Evolutionary conservation across 2,888 invertebrate genomes (phyloP).

Genomic region (Sphaeridia pumilis): DNA sequence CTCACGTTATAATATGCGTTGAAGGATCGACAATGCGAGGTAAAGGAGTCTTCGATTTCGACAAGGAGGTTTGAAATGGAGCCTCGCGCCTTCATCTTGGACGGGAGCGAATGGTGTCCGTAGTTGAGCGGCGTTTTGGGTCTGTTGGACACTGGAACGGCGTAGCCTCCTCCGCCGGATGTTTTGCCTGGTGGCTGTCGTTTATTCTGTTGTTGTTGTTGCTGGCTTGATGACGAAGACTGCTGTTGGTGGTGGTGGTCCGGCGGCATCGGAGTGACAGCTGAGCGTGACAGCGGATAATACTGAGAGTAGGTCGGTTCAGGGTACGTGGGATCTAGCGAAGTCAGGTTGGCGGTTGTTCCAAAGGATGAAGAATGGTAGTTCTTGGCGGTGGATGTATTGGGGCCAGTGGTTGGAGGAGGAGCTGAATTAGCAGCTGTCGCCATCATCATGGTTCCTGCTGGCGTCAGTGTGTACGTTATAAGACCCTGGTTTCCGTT

Average conservation of each 20-base stretch:
- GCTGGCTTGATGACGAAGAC: background rate
- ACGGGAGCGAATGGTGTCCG: conserved; percentile 12
- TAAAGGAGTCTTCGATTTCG: conserved; percentile 48
- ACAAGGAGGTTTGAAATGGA: conserved; percentile 2
- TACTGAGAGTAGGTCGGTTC: conserved; percentile 36
- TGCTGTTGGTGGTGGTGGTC: background rate
- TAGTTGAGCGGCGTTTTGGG: conserved; percentile 30
- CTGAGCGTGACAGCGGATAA: conserved; percentile 35
- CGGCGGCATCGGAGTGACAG: conserved; percentile 29
- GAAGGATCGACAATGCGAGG: conserved; percentile 51
- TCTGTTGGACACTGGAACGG: conserved; percentile 26
- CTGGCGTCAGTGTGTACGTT: conserved; percentile 10
- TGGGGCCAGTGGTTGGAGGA: conserved; percentile 1
- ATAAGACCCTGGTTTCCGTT: conserved; percentile 16
- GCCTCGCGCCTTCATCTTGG: conserved; percentile 28
- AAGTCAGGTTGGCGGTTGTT: conserved; percentile 31
- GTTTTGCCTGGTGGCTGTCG: conserved; percentile 7
- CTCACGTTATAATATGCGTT: conserved; percentile 42
- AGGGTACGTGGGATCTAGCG: conserved; percentile 28
- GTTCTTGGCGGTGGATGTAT: conserved; percentile 13
- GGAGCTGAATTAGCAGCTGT: conserved; percentile 15
- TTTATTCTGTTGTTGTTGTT: conserved; percentile 1
- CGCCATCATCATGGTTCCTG: too few relatives aligned
- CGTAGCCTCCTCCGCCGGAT: conserved; percentile 23
- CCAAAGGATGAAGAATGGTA: conserved; percentile 34